Evolutionary conservation across 2,797 vertebrate species (phyloP).

Genomic region (Propithecus deckenii): DNA sequence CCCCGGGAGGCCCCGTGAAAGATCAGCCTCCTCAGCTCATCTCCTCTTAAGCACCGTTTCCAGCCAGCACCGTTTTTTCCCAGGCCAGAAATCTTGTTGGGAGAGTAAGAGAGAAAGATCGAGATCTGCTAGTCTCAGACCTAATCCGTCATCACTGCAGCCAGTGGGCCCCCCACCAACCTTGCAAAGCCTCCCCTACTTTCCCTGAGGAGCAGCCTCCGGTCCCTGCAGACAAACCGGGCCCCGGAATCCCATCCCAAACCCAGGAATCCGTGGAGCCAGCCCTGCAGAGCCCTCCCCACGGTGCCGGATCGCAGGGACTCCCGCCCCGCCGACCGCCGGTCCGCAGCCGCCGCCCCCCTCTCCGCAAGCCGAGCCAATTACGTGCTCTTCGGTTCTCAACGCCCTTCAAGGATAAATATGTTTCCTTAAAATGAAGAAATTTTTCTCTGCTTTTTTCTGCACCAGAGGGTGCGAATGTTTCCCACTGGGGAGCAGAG

Average conservation of each 20-base stretch:
- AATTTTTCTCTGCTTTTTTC: not conserved
- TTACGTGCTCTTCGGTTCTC: constrained; percentile 41
- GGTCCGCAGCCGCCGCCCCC: not conserved
- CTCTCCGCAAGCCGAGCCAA: not conserved
- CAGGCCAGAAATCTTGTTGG: not conserved
- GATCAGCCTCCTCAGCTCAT: not conserved
- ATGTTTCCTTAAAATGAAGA: constrained; percentile 62
- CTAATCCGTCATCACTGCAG: not conserved
- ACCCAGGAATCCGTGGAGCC: not conserved
- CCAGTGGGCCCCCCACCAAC: not conserved
- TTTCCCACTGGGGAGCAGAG: constrained; percentile 54
- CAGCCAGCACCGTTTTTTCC: not conserved
- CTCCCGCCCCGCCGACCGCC: not conserved
- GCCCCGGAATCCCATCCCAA: not conserved
- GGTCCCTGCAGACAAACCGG: not conserved
- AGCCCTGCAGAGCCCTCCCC: not conserved
- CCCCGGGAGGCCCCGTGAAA: not conserved
- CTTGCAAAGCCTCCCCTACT: not conserved
- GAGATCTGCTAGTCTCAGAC: not conserved
- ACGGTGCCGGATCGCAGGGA: constrained; percentile 1
- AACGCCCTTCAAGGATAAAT: constrained; percentile 43
- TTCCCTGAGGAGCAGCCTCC: not conserved
- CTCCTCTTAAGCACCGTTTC: not conserved
- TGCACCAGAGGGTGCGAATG: not conserved
- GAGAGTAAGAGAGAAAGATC: not conserved